Evolutionary conservation across 2,888 invertebrate genomes (phyloP), one percentile per base, ranked within the genome.

Genomic region (Dromius quadrimaculatus): DNA sequence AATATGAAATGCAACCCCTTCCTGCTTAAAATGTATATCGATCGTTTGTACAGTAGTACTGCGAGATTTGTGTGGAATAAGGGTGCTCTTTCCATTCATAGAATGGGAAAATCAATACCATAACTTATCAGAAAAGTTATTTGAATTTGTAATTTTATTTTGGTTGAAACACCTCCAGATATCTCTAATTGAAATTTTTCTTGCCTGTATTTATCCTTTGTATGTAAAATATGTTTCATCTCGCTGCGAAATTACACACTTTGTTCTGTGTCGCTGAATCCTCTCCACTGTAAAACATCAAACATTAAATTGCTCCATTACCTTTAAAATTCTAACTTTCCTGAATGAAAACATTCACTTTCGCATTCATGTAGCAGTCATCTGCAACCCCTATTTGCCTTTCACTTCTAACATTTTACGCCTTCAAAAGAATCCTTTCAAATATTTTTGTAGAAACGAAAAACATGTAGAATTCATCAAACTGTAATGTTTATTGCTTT

Each of bases 261-360:
- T n/a, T n/a, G n/a, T n/a, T n/a, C n/a, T n/a, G n/a, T n/a, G n/a
- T n/a, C n/a, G n/a, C 2, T 8, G 15, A 9, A 43, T 19, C 43
- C 43, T 43, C 43, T 19, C 47, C 23, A 47, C 23, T 47, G 47
- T 47, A 11, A 22, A 13, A 9, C 47, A 13, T 47, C 22, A 47
- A 47, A 47, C 13, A 47, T 47, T 47, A 47, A 47, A 47, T 47
- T 22, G 47, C 47, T 22, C 47, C 20, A 22, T 47, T 47, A 47
- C 47, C n/a, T 47, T 47, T 54, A 13, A 54, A 28, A 54, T 28
- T 28, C 15, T 13, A 23, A 11, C 11, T 23, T 54, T 54, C 50
- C 13, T n/a, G n/a, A 54, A 28, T 54, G 11, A 54, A 54, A 54
- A 54, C 50, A 28, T 54, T 54, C 50, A 54, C 50, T 54, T 54